phyloP scores from a whole-genome alignment of 2,797 vertebrate species.

The Helostoma temminkii region DNA sequence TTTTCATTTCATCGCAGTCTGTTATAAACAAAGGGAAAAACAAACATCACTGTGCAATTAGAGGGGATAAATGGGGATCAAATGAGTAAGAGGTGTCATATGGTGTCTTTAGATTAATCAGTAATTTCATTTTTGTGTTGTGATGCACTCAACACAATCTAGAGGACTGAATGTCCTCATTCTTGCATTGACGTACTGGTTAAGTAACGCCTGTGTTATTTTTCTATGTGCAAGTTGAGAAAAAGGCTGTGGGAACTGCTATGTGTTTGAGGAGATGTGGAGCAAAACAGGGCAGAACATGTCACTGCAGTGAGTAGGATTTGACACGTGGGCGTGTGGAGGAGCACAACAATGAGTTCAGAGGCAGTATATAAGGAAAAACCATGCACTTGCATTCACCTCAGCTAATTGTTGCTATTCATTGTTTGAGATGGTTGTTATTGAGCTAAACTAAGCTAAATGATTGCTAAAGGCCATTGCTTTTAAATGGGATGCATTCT shows the following conservation, averaged over 20 bases:
- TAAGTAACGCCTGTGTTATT: neutral
- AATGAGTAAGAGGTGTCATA: conserved; percentile 35
- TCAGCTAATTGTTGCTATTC: neutral
- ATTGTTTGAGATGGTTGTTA: conserved; percentile 9
- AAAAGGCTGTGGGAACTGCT: neutral
- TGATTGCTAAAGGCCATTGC: conserved; percentile 29
- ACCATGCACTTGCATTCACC: neutral
- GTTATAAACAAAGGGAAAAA: conserved; percentile 28
- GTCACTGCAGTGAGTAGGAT: conserved; percentile 15
- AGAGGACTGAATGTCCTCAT: neutral
- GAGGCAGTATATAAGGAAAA: conserved; percentile 6
- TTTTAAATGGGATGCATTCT: conserved; percentile 20
- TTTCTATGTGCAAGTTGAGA: conserved; percentile 5
- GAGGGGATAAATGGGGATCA: conserved; percentile 44
- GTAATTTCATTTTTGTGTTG: conserved; percentile 45
- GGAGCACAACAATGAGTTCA: conserved; percentile 8
- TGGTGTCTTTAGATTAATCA: conserved; percentile 47
- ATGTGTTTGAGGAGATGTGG: neutral
- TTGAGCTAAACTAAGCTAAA: conserved; percentile 23
- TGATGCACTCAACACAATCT: conserved; percentile 14
- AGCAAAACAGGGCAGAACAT: neutral
- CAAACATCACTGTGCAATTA: conserved; percentile 35
- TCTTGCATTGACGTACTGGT: neutral
- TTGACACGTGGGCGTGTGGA: conserved; percentile 21
- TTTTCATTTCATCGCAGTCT: too few relatives aligned